Conservation (phyloP, 2,797 vertebrate species). For the Manis pentadactyla region DNA sequence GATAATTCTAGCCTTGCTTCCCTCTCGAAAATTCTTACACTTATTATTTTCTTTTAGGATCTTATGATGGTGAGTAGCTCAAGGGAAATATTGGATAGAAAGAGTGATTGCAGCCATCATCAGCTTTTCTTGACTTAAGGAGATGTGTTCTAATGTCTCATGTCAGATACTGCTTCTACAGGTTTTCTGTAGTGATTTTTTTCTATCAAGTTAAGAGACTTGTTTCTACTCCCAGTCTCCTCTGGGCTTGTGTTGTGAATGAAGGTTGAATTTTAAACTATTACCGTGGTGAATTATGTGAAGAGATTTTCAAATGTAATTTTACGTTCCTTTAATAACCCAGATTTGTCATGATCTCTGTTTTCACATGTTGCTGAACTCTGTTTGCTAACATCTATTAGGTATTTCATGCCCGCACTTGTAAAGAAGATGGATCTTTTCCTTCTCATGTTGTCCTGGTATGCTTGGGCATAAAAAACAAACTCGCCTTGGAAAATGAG, state of each 20-base stretch:
- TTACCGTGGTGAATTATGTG: not conserved
- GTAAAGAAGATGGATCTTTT: not conserved
- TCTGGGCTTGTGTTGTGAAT: not conserved
- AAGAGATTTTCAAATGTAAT: not conserved
- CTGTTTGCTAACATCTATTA: not conserved
- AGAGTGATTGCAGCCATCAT: not conserved
- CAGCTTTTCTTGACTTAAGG: not conserved
- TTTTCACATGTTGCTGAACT: not conserved
- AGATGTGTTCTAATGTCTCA: not conserved
- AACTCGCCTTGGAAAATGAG: not conserved
- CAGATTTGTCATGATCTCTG: not conserved
- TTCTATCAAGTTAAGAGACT: not conserved
- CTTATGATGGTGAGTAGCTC: not conserved
- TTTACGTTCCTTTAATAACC: not conserved
- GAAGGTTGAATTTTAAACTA: not conserved
- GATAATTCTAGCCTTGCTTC: not conserved
- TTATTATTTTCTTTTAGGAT: not conserved
- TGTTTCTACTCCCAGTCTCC: not conserved
- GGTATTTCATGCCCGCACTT: not conserved
- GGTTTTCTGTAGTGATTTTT: not conserved
- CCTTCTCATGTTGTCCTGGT: not conserved
- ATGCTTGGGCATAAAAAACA: not conserved
- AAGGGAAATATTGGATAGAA: not conserved
- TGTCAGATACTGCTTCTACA: not conserved
- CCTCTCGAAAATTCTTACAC: not conserved